Evolutionary conservation across 2,113 vertebrate genomes (phyloP), one percentile per base, ranked within the genome.

Genomic region (Neogobius melanostomus): DNA sequence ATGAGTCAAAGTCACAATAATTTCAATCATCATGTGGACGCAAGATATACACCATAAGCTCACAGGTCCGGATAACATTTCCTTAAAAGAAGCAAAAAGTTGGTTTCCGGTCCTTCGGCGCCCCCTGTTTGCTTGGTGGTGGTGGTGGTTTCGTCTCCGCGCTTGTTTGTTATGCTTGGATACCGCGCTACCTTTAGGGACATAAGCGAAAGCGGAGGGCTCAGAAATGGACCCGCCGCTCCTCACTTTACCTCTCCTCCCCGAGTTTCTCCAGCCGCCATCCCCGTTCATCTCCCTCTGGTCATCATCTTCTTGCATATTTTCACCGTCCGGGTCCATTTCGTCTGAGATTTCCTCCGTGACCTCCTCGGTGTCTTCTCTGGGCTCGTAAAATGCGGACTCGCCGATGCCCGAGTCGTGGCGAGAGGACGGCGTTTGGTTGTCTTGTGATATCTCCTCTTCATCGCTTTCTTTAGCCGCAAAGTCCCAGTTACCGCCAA

Each of bases 41-140:
- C 93, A 95, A 60, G 94, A 93, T 62, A 95, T 85, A 80, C 94
- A 95, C 88, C 95, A 95, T 66, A 94, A 90, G 59, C 91, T 91
- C 36, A 93, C 61, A 1, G 88, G 87, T 66, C 92, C 93, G 0
- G 93, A 93, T 49, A 92, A 75, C 56, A 90, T 93, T 75, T 94
- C 94, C 53, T 92, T 88, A 45, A 92, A 88, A 10, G 89, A 82
- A 2, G 77, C 68, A 61, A 87, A 7, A 2, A 92, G 74, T 68
- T 92, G 91, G 51, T 86, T 88, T 28, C 91, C 89, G 0, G 85
- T 85, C 36, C 80, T 71, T 76, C 90, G 78, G 60, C 86, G 82
- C 61, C 88, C 64, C 11, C 90, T 66, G 61, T 77, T 80, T 16
- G 93, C 87, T 76, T 92, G 92, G 77, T 93, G 89, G 72, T 92